Percentiles rank a stretch among this genome's conserved stretches.
phyloP scores from a whole-genome alignment of 2,888 invertebrate species.

The Cepaea hortensis region DNA sequence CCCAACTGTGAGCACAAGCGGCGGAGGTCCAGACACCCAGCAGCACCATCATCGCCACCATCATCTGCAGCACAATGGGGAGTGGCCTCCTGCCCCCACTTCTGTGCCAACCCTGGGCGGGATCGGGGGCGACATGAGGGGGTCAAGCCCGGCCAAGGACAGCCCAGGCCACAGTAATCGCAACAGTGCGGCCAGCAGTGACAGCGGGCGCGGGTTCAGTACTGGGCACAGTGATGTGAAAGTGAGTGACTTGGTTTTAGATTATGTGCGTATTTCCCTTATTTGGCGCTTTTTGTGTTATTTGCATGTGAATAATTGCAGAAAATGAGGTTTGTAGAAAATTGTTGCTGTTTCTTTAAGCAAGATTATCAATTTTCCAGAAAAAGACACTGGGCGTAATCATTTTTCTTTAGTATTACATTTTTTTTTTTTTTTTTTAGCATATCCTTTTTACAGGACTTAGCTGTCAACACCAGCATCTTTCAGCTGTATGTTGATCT shows the following conservation, averaged over 20 bases:
- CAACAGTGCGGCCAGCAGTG: constrained; percentile 74
- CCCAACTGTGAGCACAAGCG: constrained; percentile 35
- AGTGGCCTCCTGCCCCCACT: constrained; percentile 39
- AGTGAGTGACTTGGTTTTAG: constrained; percentile 38
- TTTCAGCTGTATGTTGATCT: no score
- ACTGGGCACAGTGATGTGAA: constrained; percentile 62
- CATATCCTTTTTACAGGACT: no score
- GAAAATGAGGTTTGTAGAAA: no score
- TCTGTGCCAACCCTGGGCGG: constrained; percentile 42
- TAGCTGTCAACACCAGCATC: no score
- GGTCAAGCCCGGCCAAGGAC: constrained; percentile 62
- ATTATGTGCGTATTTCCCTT: no score
- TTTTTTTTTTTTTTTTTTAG: no score
- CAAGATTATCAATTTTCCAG: no score
- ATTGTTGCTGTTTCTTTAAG: no score
- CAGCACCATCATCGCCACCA: constrained; percentile 26
- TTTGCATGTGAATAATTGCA: no score
- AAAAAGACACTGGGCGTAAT: no score
- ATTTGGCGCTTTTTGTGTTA: no score
- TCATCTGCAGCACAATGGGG: constrained; percentile 41
- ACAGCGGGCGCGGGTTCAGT: constrained; percentile 72
- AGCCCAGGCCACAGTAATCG: constrained; percentile 73
- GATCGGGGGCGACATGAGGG: constrained; percentile 61
- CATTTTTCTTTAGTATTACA: no score
- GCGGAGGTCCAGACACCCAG: constrained; percentile 3